phyloP scores from a whole-genome alignment of 1,140 invertebrate species.

The Neoseiulus cucumeris region DNA sequence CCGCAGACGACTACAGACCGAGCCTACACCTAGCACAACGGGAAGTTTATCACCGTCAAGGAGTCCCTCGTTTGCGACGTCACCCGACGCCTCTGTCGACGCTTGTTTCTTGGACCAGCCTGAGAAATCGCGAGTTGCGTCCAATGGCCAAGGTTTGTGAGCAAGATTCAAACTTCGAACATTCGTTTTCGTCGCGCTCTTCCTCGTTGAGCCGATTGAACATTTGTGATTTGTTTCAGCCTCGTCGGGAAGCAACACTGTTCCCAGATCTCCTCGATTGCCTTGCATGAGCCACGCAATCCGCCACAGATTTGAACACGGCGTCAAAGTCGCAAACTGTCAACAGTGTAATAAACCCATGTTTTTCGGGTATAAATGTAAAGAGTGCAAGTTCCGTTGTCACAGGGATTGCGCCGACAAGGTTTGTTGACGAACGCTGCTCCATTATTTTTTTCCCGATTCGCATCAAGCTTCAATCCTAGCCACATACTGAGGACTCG shows the following conservation, averaged over 20 bases:
- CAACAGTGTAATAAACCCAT: conserved; percentile 78
- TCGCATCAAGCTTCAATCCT: not conserved
- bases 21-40: not conserved
- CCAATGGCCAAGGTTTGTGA: too few species aligned
- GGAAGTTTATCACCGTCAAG: not conserved
- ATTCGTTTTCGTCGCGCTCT: too few species aligned
- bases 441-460: not conserved
- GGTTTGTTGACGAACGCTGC: conserved; percentile 26
- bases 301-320: conserved; percentile 68
- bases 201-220: too few species aligned
- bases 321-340: conserved; percentile 67
- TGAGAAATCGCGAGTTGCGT: too few species aligned
- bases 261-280: conserved; percentile 44
- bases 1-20: conserved; percentile 1
- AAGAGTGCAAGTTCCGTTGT: conserved; percentile 87
- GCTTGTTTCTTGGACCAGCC: not conserved
- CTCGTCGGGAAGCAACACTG: conserved; percentile 37
- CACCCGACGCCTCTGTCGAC: conserved; percentile 43
- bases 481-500: too few species aligned
- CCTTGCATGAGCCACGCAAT: conserved; percentile 68
- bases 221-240: too few species aligned
- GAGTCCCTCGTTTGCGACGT: conserved; percentile 22
- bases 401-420: conserved; percentile 71
- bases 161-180: too few species aligned
- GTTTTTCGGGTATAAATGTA: conserved; percentile 72